Conservation (phyloP, 2,113 vertebrate genomes). For the Microcebus jonahi region DNA sequence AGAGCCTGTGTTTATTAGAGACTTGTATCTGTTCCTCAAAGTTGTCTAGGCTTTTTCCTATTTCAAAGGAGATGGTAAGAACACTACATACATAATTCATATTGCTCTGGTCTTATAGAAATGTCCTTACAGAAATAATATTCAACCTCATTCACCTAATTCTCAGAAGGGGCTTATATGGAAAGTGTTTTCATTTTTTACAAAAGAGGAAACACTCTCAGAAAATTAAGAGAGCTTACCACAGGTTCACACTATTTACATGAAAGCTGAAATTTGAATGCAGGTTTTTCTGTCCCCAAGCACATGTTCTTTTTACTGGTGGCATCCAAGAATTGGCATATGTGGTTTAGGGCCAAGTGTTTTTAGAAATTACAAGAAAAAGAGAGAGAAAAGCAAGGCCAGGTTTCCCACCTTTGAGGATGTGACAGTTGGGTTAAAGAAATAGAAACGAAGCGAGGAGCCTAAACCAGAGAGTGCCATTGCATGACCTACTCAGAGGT, state of each 20-base stretch:
- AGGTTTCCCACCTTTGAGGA: neutral
- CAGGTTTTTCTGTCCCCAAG: conserved; percentile 23
- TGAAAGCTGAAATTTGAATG: neutral
- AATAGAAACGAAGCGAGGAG: conserved; percentile 16
- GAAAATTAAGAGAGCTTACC: conserved; percentile 20
- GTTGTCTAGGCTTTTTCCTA: neutral
- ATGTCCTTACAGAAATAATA: neutral
- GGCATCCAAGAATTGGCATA: neutral
- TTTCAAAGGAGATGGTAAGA: neutral
- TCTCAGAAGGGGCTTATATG: conserved; percentile 11
- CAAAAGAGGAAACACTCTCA: neutral
- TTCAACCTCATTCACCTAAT: neutral
- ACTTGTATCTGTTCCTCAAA: neutral
- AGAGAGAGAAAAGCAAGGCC: neutral
- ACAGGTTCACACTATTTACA: neutral
- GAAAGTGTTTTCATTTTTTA: conserved; percentile 4
- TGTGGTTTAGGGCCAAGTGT: neutral
- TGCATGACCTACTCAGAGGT: neutral
- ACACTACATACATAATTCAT: neutral
- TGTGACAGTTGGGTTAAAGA: neutral
- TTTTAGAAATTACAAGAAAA: neutral
- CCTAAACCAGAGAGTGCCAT: neutral
- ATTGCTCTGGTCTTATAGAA: neutral
- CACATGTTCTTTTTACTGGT: neutral
- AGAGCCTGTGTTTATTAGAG: neutral